Conservation (phyloP, 2,888 invertebrate genomes). For the Carcina quercana region DNA sequence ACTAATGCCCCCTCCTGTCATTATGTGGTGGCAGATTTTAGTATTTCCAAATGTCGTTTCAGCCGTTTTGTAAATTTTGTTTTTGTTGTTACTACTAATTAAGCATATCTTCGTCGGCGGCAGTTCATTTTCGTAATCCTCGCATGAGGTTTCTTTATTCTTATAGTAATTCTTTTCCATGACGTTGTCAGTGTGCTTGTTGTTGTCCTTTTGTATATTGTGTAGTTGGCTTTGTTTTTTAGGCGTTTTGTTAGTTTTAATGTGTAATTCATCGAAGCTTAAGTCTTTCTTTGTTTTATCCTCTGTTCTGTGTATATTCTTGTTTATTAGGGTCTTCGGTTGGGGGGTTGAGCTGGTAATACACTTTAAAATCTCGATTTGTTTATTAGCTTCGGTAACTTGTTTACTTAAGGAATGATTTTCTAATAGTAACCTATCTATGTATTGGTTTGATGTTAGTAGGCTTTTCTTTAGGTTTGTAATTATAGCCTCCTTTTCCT, state of each 20-base stretch:
- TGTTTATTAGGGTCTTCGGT: not conserved
- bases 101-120: not conserved
- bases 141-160: not conserved
- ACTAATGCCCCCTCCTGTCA: not conserved
- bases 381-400: not conserved
- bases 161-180: not conserved
- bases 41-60: not conserved
- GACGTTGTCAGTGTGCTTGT: not conserved
- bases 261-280: not conserved
- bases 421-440: not conserved
- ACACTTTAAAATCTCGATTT: not conserved
- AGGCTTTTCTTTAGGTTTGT: not conserved
- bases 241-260: too few relatives aligned
- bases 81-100: not conserved
- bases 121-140: too few relatives aligned
- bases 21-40: conserved; percentile 3
- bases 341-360: not conserved
- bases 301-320: not conserved
- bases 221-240: not conserved
- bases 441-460: not conserved
- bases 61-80: not conserved
- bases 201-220: not conserved
- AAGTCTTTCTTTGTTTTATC: too few relatives aligned
- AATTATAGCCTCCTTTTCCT: not conserved
- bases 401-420: not conserved